Percentiles rank a stretch among this genome's conserved stretches.
Evolutionary conservation across 2,113 vertebrate species (phyloP).

Genomic region (Heteronetta atricapilla): DNA sequence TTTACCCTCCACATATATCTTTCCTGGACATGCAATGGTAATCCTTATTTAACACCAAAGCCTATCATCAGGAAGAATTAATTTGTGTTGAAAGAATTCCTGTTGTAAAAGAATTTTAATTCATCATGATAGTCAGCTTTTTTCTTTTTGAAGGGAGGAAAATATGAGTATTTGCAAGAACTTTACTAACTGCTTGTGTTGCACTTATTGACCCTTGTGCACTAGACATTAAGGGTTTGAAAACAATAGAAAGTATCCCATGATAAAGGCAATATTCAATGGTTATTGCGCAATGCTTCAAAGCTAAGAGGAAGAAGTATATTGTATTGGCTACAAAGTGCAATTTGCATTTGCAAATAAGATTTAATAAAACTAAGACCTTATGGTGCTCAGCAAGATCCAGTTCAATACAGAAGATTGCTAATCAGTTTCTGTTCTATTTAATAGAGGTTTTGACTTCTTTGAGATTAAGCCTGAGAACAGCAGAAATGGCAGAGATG

Average conservation of each 20-base stretch:
- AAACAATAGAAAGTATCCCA: not conserved
- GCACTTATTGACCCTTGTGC: not conserved
- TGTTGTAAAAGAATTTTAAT: conserved; percentile 10
- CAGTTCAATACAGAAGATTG: not conserved
- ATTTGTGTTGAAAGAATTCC: not conserved
- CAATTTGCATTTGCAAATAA: not conserved
- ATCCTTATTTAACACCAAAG: conserved; percentile 17
- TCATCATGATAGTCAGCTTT: not conserved
- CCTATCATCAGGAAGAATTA: not conserved
- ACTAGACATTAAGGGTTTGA: not conserved
- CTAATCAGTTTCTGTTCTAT: not conserved
- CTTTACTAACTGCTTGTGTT: not conserved
- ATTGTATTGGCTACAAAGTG: not conserved
- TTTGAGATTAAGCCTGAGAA: not conserved
- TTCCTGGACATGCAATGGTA: conserved; percentile 1
- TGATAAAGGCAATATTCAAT: not conserved
- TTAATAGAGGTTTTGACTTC: not conserved
- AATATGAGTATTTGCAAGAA: not conserved
- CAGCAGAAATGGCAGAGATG: not conserved
- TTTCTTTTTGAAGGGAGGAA: not conserved
- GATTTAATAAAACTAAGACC: not conserved
- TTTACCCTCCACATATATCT: conserved; percentile 15
- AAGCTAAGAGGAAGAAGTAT: not conserved
- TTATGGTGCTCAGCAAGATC: not conserved
- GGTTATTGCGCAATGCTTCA: not conserved